Base-by-base conservation (phyloP, 2,888 invertebrate species). In the Mythimna loreyi region DNA sequence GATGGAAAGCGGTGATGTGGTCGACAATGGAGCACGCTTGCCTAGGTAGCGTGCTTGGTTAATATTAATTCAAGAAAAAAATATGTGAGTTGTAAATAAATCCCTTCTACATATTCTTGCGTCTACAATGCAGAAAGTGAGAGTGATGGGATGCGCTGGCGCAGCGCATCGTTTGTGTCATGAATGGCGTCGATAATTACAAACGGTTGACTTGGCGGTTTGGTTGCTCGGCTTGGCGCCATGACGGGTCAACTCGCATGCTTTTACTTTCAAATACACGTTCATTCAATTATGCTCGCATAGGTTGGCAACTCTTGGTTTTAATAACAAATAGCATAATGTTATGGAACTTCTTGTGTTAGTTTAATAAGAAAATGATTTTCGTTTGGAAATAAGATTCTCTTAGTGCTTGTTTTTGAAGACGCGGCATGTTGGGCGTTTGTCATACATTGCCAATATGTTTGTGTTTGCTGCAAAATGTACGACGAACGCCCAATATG, bases 111-210 rank as follows among this genome's bases (percentile, higher is more conserved):
- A 33, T 33, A 30, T 81, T 78, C 33, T 13, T 69, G 77, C 16
- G 50, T 87, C 89, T 83, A 78, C 72, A 84, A 68, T 78, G 78
- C 85, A 81, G 90, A 92, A 92, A 94, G 93, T 90, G 92, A 94
- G 91, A 93, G 93, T 91, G 86, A 86, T 86, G 86, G 87, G 90
- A 91, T 91, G 94, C 91, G 90, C 88, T 59, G 33, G 91, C 49
- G 55, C 56, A 21, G 36, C 90, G 89, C 89, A 88, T 72, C 83
- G 83, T 76, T 86, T 88, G 86, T 86, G 85, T 86, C 86, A 86
- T 90, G 88, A 92, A 89, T 89, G 89, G 90, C 83, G 87, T 83
- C 87, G 83, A 87, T 88, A 87, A 87, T 86, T 85, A 85, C 80
- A 78, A 78, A 79, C 76, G 76, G 82, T 84, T 75, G 75, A 75